Base-by-base conservation (phyloP, 92 coral and sea anemone species). In the Porites divaricata region DNA sequence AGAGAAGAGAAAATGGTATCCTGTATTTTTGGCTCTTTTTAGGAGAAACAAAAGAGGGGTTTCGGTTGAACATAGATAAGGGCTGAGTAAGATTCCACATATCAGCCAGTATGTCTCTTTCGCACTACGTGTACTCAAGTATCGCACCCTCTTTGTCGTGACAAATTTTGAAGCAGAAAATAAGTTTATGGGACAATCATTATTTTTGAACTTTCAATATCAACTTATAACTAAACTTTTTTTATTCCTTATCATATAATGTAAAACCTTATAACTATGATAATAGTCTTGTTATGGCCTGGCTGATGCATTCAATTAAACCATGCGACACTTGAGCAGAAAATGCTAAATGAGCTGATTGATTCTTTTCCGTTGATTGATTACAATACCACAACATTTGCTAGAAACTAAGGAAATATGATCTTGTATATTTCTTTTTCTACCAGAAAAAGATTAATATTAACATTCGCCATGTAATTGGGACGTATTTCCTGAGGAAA, bases 401-500 rank as follows among this genome's bases (percentile, higher is more conserved):
- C 85, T 19, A 59, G 11, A 45, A 20, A 54, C 28, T 14, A 57
- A 25, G 67, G 28, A 54, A 54, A 74, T 54, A 17, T 49, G 63
- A 74, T 53, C 49, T 24, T 17, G 45, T 52, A 74, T 56, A 74
- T 54, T 53, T 56, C 51, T 14, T 61, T 54, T 50, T 22, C 13
- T 48, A 7, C 69, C 56, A 69, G 61, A 54, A 53, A 49, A 48
- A 26, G 49, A 78, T 78, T 50, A 78, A 78, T 78, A 65, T 41
- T 68, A 28, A n/a, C 63, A 80, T 53, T 61, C 26, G 2, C 25
- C 75, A 19, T 50, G 83, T 67, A 68, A 80, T 70, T 54, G 67
- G 54, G 70, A 56, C 76, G 74, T 69, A 75, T 68, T 53, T 54
- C 76, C 35, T 54, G 56, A 15, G 13, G 64, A 56, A 80, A 69